Base-by-base conservation (phyloP, 1,140 invertebrate species). In the Trichonephila clavipes region DNA sequence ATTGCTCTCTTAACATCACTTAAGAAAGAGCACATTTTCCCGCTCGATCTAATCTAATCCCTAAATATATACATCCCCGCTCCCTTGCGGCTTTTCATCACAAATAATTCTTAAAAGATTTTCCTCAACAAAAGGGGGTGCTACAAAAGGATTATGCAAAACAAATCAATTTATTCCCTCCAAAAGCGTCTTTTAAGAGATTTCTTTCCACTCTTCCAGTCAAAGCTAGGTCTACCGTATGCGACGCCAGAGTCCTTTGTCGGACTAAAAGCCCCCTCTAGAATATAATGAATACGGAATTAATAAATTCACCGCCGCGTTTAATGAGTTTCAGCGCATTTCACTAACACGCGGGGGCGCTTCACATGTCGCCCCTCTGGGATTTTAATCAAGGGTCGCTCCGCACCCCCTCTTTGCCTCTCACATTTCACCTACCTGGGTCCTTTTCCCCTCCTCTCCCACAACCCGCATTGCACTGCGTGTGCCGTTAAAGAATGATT, bases 231-330 rank as follows among this genome's bases (percentile, higher is more conserved):
- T 77, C 34, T 7, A 77, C 72, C 66, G 66, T 69, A 69, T 28
- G 66, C 10, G 66, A 69, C 66, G 51, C 51, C 8, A 51, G 51
- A 4, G 66, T 24, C 72, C 34, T 77, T 77, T 77, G 72, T 77
- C 72, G 72, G 10, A 77, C 72, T 77, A 77, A 62, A 62, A 87
- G 51, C 85, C 44, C 28, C 24, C 28, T 4, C 28, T 16, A 14
- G 10, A 69, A 69, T 81, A 90, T 90, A 90, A 90, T 90, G 89
- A 90, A 90, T 90, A 90, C 89, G 34, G 58, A 90, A 90, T 90
- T 90, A 90, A 90, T 90, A 90, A 90, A 90, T 90, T 81, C 89
- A 51, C 59, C 77, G 24, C 72, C 40, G 51, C 69, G 24, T 82
- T 90, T 82, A 90, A 90, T 81, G 89, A 90, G 72, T 58, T 77